Conservation (phyloP, 2,797 vertebrate species). For the Odontamblyopus lacepedii region DNA sequence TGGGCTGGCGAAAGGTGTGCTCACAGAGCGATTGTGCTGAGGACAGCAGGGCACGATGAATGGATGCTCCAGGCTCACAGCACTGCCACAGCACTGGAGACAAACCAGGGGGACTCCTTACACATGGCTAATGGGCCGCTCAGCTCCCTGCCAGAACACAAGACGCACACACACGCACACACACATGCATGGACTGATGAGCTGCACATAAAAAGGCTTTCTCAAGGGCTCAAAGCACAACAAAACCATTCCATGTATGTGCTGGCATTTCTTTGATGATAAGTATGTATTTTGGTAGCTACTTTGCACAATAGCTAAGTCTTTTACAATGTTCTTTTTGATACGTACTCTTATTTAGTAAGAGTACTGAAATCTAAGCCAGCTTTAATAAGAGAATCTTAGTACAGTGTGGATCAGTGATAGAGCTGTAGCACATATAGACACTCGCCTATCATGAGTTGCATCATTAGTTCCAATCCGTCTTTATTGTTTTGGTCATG, state of each 20-base stretch:
- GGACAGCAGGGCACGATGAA: constrained; percentile 73
- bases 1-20: constrained; percentile 47
- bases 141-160: constrained; percentile 41
- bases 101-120: constrained; percentile 64
- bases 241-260: neutral
- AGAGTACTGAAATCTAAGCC: too few relatives aligned
- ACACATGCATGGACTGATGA: constrained; percentile 26
- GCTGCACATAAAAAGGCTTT: constrained; percentile 20
- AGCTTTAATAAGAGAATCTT: too few relatives aligned
- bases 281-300: neutral
- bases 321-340: too few relatives aligned
- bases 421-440: too few relatives aligned
- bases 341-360: too few relatives aligned
- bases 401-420: too few relatives aligned
- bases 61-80: constrained; percentile 51
- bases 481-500: too few relatives aligned
- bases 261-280: neutral
- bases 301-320: neutral
- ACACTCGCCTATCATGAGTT: too few relatives aligned
- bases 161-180: constrained; percentile 8
- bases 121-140: constrained; percentile 52
- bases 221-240: neutral
- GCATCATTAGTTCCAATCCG: too few relatives aligned
- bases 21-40: constrained; percentile 69
- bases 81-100: constrained; percentile 62